Evolutionary conservation across 1,140 invertebrate genomes (phyloP).

Genomic region (Trichogramma pretiosum): DNA sequence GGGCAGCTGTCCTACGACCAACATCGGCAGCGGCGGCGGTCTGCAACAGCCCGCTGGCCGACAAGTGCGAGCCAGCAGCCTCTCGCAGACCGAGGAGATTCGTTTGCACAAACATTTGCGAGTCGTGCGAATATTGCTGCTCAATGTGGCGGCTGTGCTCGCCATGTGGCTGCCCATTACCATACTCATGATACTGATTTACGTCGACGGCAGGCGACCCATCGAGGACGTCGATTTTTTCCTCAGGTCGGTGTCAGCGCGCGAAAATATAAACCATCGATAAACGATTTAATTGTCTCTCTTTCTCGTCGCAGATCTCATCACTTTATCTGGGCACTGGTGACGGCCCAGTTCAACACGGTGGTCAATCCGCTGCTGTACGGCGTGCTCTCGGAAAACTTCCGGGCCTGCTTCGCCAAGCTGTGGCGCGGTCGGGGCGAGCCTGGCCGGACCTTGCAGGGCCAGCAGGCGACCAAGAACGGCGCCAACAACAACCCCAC

Average conservation of each 20-base stretch:
- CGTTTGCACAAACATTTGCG: constrained; percentile 50
- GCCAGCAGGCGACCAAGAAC: constrained; percentile 18
- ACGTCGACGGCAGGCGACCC: constrained; percentile 47
- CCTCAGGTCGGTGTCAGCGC: constrained; percentile 23
- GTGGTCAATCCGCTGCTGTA: constrained; percentile 73
- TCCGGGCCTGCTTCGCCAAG: constrained; percentile 50
- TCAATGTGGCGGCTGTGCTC: constrained; percentile 51
- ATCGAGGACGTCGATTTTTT: constrained; percentile 47
- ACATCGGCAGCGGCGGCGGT: too few relatives aligned
- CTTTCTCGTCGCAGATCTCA: constrained; percentile 29
- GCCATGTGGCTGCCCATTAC: constrained; percentile 56
- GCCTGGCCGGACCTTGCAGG: too few relatives aligned
- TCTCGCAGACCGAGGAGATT: constrained; percentile 47
- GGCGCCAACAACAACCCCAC: constrained; percentile 16
- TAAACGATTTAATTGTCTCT: not conserved
- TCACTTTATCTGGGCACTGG: constrained; percentile 50
- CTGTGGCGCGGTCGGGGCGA: constrained; percentile 31
- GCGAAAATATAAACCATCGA: not conserved
- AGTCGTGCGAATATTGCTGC: constrained; percentile 47
- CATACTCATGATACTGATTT: constrained; percentile 49
- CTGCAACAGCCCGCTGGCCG: constrained; percentile 18
- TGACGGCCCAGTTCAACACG: constrained; percentile 59
- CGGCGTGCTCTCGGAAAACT: constrained; percentile 68
- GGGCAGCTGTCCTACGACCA: too few relatives aligned
- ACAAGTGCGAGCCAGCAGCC: constrained; percentile 38